Conservation (phyloP, 2,113 vertebrate species). For the Pachycephala philippinensis region DNA sequence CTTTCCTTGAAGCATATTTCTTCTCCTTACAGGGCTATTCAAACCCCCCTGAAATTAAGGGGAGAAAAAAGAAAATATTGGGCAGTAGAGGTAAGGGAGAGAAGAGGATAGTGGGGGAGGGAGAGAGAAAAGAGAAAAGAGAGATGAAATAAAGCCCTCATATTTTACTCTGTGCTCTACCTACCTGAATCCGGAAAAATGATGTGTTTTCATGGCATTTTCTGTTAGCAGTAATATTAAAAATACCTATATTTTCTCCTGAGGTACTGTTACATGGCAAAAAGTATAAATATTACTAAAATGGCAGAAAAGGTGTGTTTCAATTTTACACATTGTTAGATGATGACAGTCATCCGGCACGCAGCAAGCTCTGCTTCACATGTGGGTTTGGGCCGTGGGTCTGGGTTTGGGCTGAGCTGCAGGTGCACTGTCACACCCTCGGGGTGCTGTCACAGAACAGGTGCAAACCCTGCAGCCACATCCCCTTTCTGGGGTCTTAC, state of each 20-base stretch:
- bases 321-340: background rate
- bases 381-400: accelerated
- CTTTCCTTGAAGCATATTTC: background rate
- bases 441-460: background rate
- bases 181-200: background rate
- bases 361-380: background rate
- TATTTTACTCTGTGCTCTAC: background rate
- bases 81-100: background rate
- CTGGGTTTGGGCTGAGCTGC: background rate
- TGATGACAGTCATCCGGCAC: accelerated
- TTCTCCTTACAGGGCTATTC: background rate
- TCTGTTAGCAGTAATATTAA: background rate
- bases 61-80: background rate
- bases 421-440: accelerated
- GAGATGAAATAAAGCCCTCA: background rate
- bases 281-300: background rate
- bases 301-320: background rate
- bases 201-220: background rate
- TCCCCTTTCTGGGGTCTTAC: background rate
- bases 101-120: background rate
- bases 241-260: background rate
- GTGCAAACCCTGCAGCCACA: background rate
- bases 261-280: background rate
- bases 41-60: background rate
- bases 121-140: background rate